Evolutionary conservation across 2,888 invertebrate genomes (phyloP).

Genomic region (Arctia plantaginis): DNA sequence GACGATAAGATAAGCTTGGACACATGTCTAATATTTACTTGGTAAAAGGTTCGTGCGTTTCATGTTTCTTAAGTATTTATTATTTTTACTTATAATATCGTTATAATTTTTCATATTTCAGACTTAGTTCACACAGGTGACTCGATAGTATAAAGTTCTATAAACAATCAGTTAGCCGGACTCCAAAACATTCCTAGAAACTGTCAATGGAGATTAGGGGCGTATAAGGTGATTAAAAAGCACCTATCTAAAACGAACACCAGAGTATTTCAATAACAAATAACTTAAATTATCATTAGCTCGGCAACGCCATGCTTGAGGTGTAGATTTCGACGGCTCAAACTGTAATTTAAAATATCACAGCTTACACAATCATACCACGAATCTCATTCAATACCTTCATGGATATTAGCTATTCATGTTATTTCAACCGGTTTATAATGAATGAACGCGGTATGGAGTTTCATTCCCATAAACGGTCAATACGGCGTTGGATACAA

Average conservation of each 20-base stretch:
- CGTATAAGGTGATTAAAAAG: background rate
- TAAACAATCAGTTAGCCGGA: background rate
- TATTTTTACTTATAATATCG: background rate
- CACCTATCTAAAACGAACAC: slow-evolving; percentile 16
- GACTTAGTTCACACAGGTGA: background rate
- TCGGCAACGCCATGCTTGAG: slow-evolving; percentile 26
- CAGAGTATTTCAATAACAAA: slow-evolving; percentile 31
- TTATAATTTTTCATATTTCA: background rate
- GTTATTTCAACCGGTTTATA: slow-evolving; percentile 51
- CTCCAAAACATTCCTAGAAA: background rate
- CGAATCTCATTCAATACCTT: slow-evolving; percentile 45
- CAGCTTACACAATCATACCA: slow-evolving; percentile 39
- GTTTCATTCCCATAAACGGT: slow-evolving; percentile 76
- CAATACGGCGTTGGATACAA: slow-evolving; percentile 68
- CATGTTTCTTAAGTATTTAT: background rate
- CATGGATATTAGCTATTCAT: slow-evolving; percentile 41
- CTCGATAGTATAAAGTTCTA: background rate
- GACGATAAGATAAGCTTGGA: slow-evolving; percentile 63
- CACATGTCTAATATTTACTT: slow-evolving; percentile 51
- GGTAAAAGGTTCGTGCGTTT: slow-evolving; percentile 30
- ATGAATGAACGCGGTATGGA: slow-evolving; percentile 64
- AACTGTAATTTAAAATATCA: slow-evolving; percentile 39
- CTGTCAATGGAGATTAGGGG: background rate
- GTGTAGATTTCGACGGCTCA: slow-evolving; percentile 34
- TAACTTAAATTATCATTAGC: slow-evolving; percentile 28